These are phyloP conservation scores for Potamilus streckersoni DNA, from an alignment of 1,140 invertebrate species.

Conservation along the genomic window DNA sequence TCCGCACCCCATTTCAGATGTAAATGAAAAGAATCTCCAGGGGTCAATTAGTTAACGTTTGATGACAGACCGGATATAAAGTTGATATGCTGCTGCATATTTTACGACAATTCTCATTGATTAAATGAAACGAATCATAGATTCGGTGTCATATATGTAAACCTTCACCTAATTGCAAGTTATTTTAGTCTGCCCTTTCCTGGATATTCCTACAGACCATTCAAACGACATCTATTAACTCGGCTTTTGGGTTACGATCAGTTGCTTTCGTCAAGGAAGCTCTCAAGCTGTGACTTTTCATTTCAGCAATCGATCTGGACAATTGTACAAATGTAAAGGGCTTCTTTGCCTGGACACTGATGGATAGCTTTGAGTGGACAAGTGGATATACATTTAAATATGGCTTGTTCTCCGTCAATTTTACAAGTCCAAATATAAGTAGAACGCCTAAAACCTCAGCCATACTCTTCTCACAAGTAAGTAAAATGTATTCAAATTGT, in stretches of 20 bases:
- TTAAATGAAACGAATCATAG: too few relatives aligned
- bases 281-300: background rate
- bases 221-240: too few relatives aligned
- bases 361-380: constrained; percentile 85
- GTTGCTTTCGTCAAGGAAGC: background rate
- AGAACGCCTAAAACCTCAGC: constrained; percentile 79
- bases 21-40: too few relatives aligned
- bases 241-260: background rate
- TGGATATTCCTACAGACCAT: too few relatives aligned
- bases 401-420: constrained; percentile 80
- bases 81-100: too few relatives aligned
- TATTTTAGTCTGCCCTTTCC: too few relatives aligned
- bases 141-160: too few relatives aligned
- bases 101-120: too few relatives aligned
- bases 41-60: too few relatives aligned
- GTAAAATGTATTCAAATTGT: constrained; percentile 41
- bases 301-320: constrained; percentile 74
- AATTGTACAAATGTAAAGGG: constrained; percentile 75
- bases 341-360: constrained; percentile 79
- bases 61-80: too few relatives aligned
- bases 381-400: constrained; percentile 72
- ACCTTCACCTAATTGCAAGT: too few relatives aligned
- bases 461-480: constrained; percentile 27
- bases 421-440: constrained; percentile 73
- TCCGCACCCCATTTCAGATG: too few relatives aligned